Conservation (phyloP, 2,797 vertebrate genomes). For the Sebastes diaconus region DNA sequence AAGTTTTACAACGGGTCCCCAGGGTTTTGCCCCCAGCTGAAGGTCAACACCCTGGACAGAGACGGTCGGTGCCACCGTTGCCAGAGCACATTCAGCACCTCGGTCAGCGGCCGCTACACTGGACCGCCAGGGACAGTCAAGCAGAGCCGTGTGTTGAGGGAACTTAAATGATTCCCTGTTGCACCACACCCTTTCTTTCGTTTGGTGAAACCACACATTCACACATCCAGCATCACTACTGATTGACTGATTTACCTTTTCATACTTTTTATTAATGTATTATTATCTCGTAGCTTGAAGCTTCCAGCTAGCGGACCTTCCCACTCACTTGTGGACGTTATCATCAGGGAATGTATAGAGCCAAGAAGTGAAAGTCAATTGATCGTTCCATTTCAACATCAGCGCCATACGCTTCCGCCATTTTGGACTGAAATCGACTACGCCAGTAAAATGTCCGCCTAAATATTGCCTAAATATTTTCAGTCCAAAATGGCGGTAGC, state of each 20-base stretch:
- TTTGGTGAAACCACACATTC: not conserved
- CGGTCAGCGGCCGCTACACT: not conserved
- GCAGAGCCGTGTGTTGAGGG: not conserved
- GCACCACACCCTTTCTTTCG: not conserved
- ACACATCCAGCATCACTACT: not conserved
- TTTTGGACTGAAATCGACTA: too few species aligned
- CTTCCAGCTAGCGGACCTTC: too few species aligned
- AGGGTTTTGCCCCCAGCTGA: not conserved
- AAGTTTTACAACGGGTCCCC: not conserved
- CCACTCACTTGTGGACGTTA: too few species aligned
- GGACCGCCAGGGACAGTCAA: not conserved
- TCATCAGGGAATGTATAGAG: too few species aligned
- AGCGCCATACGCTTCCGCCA: too few species aligned
- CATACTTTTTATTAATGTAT: not conserved
- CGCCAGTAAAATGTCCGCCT: too few species aligned
- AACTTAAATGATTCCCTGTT: not conserved
- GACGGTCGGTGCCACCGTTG: not conserved
- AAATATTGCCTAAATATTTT: too few species aligned
- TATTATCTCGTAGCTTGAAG: too few species aligned
- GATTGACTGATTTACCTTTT: not conserved
- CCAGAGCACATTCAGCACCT: not conserved
- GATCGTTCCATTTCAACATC: too few species aligned
- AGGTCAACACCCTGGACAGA: not conserved
- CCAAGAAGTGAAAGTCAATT: too few species aligned
- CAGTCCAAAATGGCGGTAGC: too few species aligned